A percentile compares a stretch with the other conserved stretches of the same genome.
Evolutionary conservation across 30 jellyfish, hydroid and myxozoan species (phyloP).

Genomic region (Turritopsis dohrnii): DNA sequence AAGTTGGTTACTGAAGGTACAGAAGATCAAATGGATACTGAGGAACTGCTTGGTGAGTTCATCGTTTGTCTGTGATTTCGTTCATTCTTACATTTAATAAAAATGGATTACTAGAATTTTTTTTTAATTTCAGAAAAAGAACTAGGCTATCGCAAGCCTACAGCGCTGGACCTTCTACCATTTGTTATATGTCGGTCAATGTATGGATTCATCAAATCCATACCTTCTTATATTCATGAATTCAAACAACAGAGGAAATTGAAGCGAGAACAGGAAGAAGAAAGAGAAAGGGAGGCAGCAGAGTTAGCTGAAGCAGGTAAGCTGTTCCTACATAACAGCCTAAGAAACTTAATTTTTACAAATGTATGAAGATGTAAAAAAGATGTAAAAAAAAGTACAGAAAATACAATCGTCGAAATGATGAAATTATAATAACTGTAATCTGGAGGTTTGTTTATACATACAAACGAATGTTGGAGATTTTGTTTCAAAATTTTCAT

Average conservation of each 20-base stretch:
- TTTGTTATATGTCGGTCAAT: constrained; percentile 46
- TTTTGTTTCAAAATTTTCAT: no score
- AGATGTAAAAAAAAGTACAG: not conserved
- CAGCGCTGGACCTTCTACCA: constrained; percentile 60
- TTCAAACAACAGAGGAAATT: constrained; percentile 34
- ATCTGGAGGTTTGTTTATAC: no score
- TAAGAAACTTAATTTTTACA: not conserved
- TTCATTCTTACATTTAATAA: not conserved
- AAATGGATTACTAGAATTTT: not conserved
- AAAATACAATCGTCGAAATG: not conserved
- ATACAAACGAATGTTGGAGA: no score
- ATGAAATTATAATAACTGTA: no score
- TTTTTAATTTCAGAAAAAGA: constrained; percentile 44
- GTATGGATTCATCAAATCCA: constrained; percentile 32
- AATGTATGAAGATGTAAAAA: not conserved
- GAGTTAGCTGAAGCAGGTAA: constrained; percentile 33
- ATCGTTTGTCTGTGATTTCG: not conserved
- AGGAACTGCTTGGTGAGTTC: constrained; percentile 50
- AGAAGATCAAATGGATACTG: constrained; percentile 43
- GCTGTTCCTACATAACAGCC: no score
- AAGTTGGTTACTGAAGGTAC: constrained; percentile 42
- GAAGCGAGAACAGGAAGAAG: constrained; percentile 41
- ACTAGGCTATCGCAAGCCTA: constrained; percentile 74
- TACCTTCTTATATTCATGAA: constrained; percentile 52
- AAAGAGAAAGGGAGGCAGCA: constrained; percentile 47